These are phyloP conservation scores for Corythoichthys intestinalis DNA, from an alignment of 2,113 vertebrate genomes.

Conservation along the genomic window DNA sequence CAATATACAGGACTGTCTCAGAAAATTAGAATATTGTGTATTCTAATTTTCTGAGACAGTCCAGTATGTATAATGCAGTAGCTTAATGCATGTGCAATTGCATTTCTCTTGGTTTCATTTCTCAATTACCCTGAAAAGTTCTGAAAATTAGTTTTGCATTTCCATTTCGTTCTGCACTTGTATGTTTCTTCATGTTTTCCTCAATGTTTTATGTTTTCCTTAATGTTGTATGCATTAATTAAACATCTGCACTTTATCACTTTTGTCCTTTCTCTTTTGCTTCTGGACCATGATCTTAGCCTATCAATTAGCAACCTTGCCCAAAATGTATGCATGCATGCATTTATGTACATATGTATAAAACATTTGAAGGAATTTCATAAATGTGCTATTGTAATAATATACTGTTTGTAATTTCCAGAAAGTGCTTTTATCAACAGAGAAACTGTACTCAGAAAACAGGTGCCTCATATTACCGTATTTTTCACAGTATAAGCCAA, in stretches of 20 bases:
- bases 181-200: background rate
- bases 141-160: too few species aligned
- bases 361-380: constrained; percentile 16
- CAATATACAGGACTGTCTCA: too few species aligned
- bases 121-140: too few species aligned
- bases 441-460: background rate
- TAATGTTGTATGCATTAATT: background rate
- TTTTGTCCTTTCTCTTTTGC: constrained; percentile 5
- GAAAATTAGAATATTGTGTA: too few species aligned
- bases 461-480: background rate
- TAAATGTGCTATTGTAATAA: background rate
- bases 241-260: background rate
- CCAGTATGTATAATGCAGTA: too few species aligned
- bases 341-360: constrained; percentile 27
- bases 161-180: background rate
- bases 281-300: background rate
- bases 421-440: background rate
- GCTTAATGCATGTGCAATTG: too few species aligned
- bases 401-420: background rate
- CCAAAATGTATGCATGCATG: constrained; percentile 11
- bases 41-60: too few species aligned
- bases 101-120: too few species aligned
- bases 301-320: constrained; percentile 24
- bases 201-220: background rate
- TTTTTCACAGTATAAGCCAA: too few species aligned